phyloP scores from a whole-genome alignment of 92 coral and sea anemone genomes.

The Diadumene lineata region DNA sequence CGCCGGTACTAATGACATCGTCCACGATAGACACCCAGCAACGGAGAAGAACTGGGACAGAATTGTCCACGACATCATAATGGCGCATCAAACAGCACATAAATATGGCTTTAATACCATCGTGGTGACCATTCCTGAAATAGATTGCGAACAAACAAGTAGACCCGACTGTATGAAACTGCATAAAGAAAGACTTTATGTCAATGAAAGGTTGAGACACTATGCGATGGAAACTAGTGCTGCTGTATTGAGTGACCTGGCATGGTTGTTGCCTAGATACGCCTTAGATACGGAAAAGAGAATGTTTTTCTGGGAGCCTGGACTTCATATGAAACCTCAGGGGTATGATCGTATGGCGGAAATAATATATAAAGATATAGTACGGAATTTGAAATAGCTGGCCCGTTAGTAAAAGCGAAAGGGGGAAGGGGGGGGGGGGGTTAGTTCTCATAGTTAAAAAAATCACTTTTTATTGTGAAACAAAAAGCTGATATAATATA shows the following conservation, averaged over 20 bases:
- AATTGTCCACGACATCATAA: constrained; percentile 74
- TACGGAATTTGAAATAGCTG: constrained; percentile 40
- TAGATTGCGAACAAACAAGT: constrained; percentile 67
- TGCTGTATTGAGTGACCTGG: constrained; percentile 82
- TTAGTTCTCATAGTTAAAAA: no score
- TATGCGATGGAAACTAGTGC: constrained; percentile 74
- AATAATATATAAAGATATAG: constrained; percentile 76
- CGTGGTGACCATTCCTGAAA: constrained; percentile 86
- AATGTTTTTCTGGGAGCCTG: constrained; percentile 76
- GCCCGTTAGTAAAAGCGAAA: not conserved
- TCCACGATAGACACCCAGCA: constrained; percentile 57
- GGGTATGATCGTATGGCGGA: constrained; percentile 93
- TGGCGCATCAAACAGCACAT: constrained; percentile 78
- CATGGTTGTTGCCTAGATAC: constrained; percentile 67
- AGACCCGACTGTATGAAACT: constrained; percentile 52
- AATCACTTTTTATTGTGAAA: no score
- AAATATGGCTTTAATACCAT: constrained; percentile 79
- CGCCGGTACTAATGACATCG: constrained; percentile 89
- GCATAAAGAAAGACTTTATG: constrained; percentile 59
- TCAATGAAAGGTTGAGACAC: constrained; percentile 68
- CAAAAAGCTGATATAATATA: no score
- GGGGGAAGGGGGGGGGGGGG: no score
- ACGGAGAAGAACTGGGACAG: constrained; percentile 71
- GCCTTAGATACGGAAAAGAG: constrained; percentile 57
- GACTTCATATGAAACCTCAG: constrained; percentile 79